Conservation (phyloP, 2,113 vertebrate genomes). For the Enhydra lutris region DNA sequence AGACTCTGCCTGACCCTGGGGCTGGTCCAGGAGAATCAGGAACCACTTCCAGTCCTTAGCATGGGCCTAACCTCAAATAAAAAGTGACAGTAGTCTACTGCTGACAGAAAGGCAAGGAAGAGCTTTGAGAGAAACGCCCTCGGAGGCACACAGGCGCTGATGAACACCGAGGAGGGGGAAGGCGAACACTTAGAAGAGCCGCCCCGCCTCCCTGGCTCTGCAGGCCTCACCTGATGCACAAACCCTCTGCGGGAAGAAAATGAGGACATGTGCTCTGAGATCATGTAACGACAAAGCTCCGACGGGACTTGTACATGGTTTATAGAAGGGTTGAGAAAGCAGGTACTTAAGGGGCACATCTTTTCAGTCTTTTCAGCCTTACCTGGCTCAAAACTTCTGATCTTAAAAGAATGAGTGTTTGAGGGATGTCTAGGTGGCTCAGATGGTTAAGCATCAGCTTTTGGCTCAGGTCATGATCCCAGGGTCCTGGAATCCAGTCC, state of each 20-base stretch:
- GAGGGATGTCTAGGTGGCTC: background rate
- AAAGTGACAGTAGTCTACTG: background rate
- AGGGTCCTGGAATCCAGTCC: background rate
- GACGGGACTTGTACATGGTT: background rate
- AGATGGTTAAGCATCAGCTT: background rate
- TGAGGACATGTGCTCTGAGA: background rate
- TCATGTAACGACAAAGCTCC: background rate
- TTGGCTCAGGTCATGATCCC: background rate
- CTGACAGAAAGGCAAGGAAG: background rate
- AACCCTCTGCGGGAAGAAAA: background rate
- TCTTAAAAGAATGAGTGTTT: background rate
- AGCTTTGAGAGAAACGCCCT: background rate
- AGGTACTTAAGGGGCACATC: background rate
- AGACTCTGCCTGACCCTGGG: background rate
- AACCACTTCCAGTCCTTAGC: background rate
- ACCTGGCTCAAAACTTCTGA: background rate
- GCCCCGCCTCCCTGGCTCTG: rapidly evolving
- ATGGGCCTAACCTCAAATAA: background rate
- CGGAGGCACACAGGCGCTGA: background rate
- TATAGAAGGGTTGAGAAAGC: background rate
- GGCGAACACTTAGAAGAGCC: background rate
- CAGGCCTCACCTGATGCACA: background rate
- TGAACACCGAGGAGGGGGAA: background rate
- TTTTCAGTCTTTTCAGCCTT: background rate
- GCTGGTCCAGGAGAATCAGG: background rate